Evolutionary conservation across 2,888 invertebrate genomes (phyloP), one percentile per base, ranked within the genome.

Genomic region (Argyresthia goedartella): DNA sequence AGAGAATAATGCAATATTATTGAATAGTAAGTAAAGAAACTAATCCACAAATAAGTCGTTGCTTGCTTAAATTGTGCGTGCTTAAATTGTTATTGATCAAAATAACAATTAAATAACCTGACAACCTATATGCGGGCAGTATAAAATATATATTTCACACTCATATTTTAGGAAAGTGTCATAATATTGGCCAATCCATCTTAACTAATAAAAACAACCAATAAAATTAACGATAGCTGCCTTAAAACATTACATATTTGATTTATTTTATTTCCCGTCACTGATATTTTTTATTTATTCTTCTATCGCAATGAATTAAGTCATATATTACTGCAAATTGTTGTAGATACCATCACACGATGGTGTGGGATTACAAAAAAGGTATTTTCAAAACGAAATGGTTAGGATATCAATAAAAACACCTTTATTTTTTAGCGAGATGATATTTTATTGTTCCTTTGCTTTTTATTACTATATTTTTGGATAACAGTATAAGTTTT

Each of bases 261-360:
- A 76, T 76, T 71, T 71, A 69, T 61, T 54, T 56, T 11, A 6
- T 1, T 35, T 60, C 60, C 52, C 56, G 55, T 56, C 60, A 57
- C 55, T 56, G 57, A 57, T 56, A 55, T 56, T 58, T 60, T 59
- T 57, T 55, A 53, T 42, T 48, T 51, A 48, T 1, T 34, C n/a
- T 33, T 50, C 45, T 50, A 54, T 25, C 25, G 56, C 55, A 54
- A 59, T 54, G 63, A 66, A 85, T 84, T 81, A 78, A 82, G 85
- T 76, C 78, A 82, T 85, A 82, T 79, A 73, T 85, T 81, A 79
- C 67, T 70, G 74, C 76, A 77, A 82, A 81, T 82, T 69, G 82
- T 69, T 69, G 61, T 57, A 66, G 84, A 84, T 85, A 73, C 58
- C 55, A 78, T 74, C 76, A n/a, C 2, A 25, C 25, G 39, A 43